Evolutionary conservation across 2,797 vertebrate species (phyloP), one percentile per base, ranked within the genome.

Genomic region (Xenopus petersii): DNA sequence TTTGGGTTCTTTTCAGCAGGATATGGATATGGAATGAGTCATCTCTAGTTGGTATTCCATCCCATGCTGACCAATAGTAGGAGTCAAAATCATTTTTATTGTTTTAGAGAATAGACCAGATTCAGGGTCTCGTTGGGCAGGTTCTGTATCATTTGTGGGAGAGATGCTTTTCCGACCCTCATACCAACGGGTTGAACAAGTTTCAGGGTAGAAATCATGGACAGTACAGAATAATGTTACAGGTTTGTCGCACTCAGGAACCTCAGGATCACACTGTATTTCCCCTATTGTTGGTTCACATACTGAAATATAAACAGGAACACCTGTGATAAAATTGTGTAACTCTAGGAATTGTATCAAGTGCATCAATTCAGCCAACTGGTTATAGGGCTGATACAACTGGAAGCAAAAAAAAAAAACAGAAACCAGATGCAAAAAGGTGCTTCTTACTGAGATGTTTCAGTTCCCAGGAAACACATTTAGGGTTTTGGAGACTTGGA

Each of bases 1-100:
- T n/a, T n/a, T n/a, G n/a, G n/a, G n/a, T n/a, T n/a, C n/a, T n/a
- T n/a, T n/a, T n/a, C n/a, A n/a, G n/a, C n/a, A n/a, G n/a, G n/a
- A n/a, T n/a, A n/a, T n/a, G n/a, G n/a, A n/a, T n/a, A 42, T 16
- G 62, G 10, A 47, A 12, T 81, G 77, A 46, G 63, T 42, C 16
- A 80, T 36, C 62, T 77, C 58, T 69, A 77, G 64, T 42, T 59
- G 12, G 16, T 71, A 61, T 8, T 80, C 68, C 10, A n/a, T 46
- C 12, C n/a, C 77, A 12, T 76, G 74, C 17, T 79, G 74, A 46
- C 55, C 8, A 58, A 30, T 4, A 5, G 48, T 61, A 26, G 80
- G 74, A 46, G 1, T 77, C 36, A 80, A 74, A n/a, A 61, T 69
- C 21, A 65, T 33, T 42, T 62, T 12, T 15, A 56, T 73, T n/a